phyloP scores from a whole-genome alignment of 1,140 invertebrate species.

The Metopolophium dirhodum region DNA sequence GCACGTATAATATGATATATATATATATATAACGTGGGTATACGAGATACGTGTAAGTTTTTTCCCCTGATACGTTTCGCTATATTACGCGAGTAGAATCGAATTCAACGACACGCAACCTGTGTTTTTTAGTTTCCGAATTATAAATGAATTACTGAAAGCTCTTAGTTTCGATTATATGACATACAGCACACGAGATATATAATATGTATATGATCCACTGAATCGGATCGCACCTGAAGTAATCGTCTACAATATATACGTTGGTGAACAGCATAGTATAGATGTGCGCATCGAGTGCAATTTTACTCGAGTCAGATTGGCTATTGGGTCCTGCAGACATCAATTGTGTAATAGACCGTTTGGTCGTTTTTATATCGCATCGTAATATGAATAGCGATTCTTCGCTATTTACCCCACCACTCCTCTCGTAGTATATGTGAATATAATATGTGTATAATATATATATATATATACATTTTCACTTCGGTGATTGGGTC shows the following conservation, averaged over 20 bases:
- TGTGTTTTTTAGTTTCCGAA: neutral
- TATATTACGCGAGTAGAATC: neutral
- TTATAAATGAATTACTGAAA: neutral
- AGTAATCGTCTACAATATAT: neutral
- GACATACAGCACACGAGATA: neutral
- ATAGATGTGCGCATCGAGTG: neutral
- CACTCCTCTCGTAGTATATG: too few relatives aligned
- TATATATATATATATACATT: neutral
- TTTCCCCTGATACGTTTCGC: neutral
- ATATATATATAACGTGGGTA: neutral
- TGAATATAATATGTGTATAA: neutral
- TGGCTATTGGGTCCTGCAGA: neutral
- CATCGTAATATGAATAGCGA: neutral
- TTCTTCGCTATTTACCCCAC: neutral
- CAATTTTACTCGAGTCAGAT: neutral
- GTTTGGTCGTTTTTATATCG: neutral
- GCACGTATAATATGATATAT: neutral
- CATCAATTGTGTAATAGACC: slow-evolving; percentile 38
- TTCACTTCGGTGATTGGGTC: slow-evolving; percentile 29
- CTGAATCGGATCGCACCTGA: neutral
- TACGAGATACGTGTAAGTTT: neutral
- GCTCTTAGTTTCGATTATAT: slow-evolving; percentile 16
- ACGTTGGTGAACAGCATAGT: neutral
- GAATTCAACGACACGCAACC: neutral
- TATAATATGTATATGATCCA: neutral